phyloP scores from a whole-genome alignment of 2,113 vertebrate species.

The Naja naja region DNA sequence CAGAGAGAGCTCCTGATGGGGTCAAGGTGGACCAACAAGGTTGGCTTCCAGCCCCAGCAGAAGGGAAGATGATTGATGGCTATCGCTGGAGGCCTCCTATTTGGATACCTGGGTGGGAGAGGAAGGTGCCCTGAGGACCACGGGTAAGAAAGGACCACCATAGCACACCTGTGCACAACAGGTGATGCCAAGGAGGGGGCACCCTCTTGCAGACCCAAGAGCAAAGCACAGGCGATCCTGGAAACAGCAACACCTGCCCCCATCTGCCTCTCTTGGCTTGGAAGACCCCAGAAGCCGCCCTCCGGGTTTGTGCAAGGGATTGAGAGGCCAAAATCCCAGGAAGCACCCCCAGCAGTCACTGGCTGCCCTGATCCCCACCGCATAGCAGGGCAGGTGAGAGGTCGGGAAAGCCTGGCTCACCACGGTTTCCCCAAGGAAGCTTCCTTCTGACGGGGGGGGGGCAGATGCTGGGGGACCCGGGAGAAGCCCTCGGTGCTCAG shows the following conservation, averaged over 20 bases:
- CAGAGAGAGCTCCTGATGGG: neutral
- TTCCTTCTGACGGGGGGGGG: neutral
- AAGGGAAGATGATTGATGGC: neutral
- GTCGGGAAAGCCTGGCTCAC: neutral
- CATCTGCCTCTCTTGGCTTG: neutral
- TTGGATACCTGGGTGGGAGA: neutral
- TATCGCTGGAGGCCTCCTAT: neutral
- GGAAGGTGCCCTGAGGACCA: neutral
- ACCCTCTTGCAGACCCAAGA: neutral
- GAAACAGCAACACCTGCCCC: neutral
- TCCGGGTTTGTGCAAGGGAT: neutral
- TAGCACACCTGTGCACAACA: neutral
- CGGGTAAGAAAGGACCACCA: neutral
- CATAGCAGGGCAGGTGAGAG: neutral
- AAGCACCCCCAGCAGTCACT: neutral
- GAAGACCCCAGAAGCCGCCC: neutral
- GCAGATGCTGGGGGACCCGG: neutral
- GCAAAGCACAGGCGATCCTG: neutral
- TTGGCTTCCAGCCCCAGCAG: neutral
- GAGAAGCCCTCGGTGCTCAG: neutral
- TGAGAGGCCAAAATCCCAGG: neutral
- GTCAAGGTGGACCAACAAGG: neutral
- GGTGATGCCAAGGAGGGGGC: accelerated
- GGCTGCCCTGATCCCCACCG: neutral
- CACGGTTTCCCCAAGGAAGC: neutral